Percentiles rank a stretch among this genome's conserved stretches.
These are phyloP conservation scores for Scrobipalpa atriplicella DNA, from an alignment of 2,888 invertebrate species.

Conservation along the genomic window DNA sequence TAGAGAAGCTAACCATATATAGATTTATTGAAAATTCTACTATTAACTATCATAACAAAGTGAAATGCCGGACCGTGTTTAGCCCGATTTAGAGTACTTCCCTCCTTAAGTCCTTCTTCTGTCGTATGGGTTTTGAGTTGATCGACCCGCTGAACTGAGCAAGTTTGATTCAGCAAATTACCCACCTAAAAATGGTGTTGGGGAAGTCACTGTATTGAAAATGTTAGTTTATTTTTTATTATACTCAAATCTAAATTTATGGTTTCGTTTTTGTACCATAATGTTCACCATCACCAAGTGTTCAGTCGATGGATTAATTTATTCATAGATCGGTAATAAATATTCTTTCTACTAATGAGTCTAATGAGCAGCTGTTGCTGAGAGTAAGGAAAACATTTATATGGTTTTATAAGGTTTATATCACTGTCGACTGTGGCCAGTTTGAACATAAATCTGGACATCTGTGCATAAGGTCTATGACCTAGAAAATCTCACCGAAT, in stretches of 20 bases:
- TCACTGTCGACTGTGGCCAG: slow-evolving; percentile 15
- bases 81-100: too few species aligned
- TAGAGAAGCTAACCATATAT: too few species aligned
- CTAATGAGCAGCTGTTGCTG: slow-evolving; percentile 33
- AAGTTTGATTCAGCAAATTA: too few species aligned
- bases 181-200: not conserved
- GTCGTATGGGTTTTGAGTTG: too few species aligned
- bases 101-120: too few species aligned
- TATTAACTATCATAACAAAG: too few species aligned
- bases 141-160: too few species aligned
- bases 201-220: not conserved
- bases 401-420: slow-evolving; percentile 17
- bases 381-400: slow-evolving; percentile 15
- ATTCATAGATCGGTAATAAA: slow-evolving; percentile 45
- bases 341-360: slow-evolving; percentile 39
- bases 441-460: not conserved
- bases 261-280: slow-evolving; percentile 46
- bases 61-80: too few species aligned
- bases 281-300: slow-evolving; percentile 42
- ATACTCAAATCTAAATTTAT: slow-evolving; percentile 46
- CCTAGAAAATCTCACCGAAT: not conserved
- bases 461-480: not conserved
- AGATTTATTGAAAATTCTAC: too few species aligned
- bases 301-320: slow-evolving; percentile 43
- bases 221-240: slow-evolving; percentile 35